Evolutionary conservation across 2,113 vertebrate genomes (phyloP), one percentile per base, ranked within the genome.

Genomic region (Sorex araneus): DNA sequence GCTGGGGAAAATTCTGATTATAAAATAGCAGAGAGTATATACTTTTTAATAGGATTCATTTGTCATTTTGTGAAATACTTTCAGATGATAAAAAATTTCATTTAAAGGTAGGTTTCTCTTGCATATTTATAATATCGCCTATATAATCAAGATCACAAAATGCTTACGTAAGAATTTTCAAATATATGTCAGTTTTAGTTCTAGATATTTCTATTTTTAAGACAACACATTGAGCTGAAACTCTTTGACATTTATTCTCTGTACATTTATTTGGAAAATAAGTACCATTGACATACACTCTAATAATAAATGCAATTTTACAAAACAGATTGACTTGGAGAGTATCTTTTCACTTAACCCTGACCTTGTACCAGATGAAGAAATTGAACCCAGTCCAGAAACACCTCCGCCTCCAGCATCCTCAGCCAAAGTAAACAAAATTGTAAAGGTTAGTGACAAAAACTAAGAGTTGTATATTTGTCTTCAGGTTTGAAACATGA

Each of bases 341-440:
- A 99, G 99, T 96, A 97, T 99, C 97, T 99, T 99, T 97, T 98
- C 99, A 86, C 98, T 99, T 97, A 99, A 99, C 95, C 98, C 99
- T 79, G 98, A 99, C 87, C 97, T 99, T 88, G 98, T 97, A 83
- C 98, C 98, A 27, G 99, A 99, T 94, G 99, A 99, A 95, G 99
- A 99, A 96, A 98, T 98, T 87, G 98, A 98, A 66, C 98, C 98
- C 75, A 98, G 98, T 94, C 98, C 98, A 8, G 99, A 99, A 95
- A 98, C 98, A 63, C 98, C 98, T 85, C 98, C 98, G 92, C 99
- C 98, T 93, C 98, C 99, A 73, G 96, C 98, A 81, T 97, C 96
- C 18, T 97, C 97, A 64, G 95, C 98, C 94, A 99, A 99, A 98
- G 97, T 98, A 96, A 99, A 98, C 98, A 99, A 99, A 98, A 98